Evolutionary conservation across 2,113 vertebrate genomes (phyloP).

Genomic region (Monarcha castaneiventris): DNA sequence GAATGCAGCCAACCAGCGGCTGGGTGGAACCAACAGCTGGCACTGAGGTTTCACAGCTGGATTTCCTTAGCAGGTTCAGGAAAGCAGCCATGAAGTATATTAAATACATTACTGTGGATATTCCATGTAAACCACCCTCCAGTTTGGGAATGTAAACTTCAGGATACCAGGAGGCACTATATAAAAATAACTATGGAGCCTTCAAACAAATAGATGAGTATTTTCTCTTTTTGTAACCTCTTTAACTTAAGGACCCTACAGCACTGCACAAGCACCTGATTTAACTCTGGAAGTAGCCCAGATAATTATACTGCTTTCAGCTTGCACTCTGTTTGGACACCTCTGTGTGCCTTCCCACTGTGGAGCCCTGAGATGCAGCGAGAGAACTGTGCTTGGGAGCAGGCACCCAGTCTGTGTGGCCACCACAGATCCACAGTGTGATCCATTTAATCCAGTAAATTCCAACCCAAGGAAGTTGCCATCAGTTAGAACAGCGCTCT

Average conservation of each 20-base stretch:
- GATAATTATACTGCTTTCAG: background rate
- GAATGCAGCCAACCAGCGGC: background rate
- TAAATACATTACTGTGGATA: background rate
- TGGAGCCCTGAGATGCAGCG: background rate
- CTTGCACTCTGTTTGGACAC: background rate
- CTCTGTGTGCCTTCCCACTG: background rate
- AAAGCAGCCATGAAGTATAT: background rate
- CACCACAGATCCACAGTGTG: background rate
- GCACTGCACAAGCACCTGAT: background rate
- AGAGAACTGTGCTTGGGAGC: background rate
- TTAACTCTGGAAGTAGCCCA: background rate
- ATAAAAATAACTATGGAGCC: background rate
- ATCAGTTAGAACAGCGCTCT: background rate
- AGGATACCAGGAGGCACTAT: background rate
- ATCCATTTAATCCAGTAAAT: background rate
- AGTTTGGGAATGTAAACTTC: background rate
- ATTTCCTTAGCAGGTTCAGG: background rate
- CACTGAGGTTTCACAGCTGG: background rate
- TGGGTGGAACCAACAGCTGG: background rate
- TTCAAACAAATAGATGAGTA: background rate
- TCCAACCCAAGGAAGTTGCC: background rate
- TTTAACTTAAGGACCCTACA: background rate
- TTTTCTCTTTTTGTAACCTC: background rate
- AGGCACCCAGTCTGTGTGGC: background rate
- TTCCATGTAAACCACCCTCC: background rate